These are phyloP conservation scores for Sepiola atlantica DNA, from an alignment of 2,888 invertebrate species.

Conservation along the genomic window DNA sequence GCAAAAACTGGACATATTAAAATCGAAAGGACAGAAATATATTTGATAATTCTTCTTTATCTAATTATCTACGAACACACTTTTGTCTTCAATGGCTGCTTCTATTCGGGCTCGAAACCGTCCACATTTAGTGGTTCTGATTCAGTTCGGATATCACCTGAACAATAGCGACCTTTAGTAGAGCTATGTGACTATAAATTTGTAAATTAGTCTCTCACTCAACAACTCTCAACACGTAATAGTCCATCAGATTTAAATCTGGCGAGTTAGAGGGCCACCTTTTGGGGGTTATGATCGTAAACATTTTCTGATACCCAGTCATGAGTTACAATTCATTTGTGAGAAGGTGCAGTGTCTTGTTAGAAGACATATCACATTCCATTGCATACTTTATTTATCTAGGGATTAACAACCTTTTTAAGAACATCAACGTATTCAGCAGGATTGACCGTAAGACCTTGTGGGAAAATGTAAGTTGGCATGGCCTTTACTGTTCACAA, in stretches of 20 bases:
- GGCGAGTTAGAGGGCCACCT: not conserved
- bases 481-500: not conserved
- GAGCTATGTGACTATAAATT: not conserved
- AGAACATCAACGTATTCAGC: too few species aligned
- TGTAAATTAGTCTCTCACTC: not conserved
- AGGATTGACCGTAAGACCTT: not conserved
- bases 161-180: not conserved
- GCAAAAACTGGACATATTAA: too few species aligned
- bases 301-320: not conserved
- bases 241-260: not conserved
- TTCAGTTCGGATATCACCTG: slow-evolving; percentile 3
- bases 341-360: not conserved
- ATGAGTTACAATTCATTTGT: not conserved
- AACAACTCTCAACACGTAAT: not conserved
- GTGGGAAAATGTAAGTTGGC: not conserved
- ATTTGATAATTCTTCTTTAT: too few species aligned
- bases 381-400: too few species aligned
- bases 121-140: not conserved
- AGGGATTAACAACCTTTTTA: too few species aligned
- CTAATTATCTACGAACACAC: not conserved
- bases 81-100: not conserved
- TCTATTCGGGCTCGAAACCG: not conserved
- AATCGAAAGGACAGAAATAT: too few species aligned
- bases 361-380: not conserved
- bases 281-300: not conserved